A percentile compares a stretch with the other conserved stretches of the same genome.
Conservation (phyloP, 2,888 invertebrate genomes). For the Drosophila kanekoi region DNA sequence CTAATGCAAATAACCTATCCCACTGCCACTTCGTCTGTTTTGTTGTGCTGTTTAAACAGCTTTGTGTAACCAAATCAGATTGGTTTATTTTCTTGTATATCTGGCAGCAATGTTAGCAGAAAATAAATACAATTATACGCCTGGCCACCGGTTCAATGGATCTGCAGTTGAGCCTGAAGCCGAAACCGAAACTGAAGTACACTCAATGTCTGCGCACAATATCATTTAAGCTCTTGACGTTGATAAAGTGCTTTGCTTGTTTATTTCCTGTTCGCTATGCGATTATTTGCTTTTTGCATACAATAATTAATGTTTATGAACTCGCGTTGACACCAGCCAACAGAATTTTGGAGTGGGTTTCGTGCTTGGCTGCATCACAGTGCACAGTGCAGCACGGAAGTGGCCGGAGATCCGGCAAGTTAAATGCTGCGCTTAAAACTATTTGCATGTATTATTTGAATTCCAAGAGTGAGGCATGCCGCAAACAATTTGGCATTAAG, state of each 20-base stretch:
- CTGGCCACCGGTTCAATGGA: conserved; percentile 50
- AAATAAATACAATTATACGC: conserved; percentile 48
- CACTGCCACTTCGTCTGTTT: conserved; percentile 13
- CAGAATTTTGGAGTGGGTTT: conserved; percentile 18
- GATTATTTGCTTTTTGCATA: conserved; percentile 51
- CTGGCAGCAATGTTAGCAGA: conserved; percentile 36
- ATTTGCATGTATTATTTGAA: conserved; percentile 23
- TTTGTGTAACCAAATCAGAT: conserved; percentile 55
- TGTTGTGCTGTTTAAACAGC: conserved; percentile 41
- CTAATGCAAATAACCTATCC: conserved; percentile 27
- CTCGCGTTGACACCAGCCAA: conserved; percentile 19
- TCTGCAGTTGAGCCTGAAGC: conserved; percentile 10
- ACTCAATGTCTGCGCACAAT: conserved; percentile 41
- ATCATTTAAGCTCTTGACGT: conserved; percentile 67
- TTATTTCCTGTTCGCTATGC: conserved; percentile 56
- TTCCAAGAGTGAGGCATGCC: conserved; percentile 21
- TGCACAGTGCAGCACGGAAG: conserved; percentile 43
- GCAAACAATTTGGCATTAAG: conserved; percentile 13
- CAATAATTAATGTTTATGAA: conserved; percentile 53
- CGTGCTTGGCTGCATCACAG: conserved; percentile 45
- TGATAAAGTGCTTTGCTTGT: conserved; percentile 62
- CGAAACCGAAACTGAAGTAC: conserved; percentile 23
- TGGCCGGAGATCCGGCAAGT: conserved; percentile 35
- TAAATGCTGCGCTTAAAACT: conserved; percentile 28
- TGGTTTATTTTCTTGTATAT: conserved; percentile 12